A percentile compares a stretch with the other conserved stretches of the same genome.
Evolutionary conservation across 1,140 invertebrate species (phyloP).

Genomic region (Leptestheria dahalacensis): DNA sequence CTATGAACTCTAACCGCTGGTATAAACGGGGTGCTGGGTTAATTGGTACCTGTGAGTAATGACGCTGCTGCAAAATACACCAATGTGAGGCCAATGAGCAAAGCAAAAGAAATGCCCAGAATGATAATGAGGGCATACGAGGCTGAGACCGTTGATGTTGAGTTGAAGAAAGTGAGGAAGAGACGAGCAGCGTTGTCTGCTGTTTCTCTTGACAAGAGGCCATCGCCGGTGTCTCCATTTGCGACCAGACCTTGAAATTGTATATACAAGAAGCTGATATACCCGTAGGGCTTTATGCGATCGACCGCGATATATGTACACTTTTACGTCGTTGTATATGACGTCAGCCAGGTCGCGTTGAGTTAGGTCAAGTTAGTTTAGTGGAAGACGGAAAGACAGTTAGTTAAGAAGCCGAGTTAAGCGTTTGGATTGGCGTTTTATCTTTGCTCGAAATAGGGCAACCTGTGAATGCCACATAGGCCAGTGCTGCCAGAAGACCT

Average conservation of each 20-base stretch:
- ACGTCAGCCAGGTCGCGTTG: not conserved
- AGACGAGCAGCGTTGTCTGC: constrained; percentile 4
- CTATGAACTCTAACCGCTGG: not conserved
- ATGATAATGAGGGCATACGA: constrained; percentile 15
- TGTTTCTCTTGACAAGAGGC: constrained; percentile 1
- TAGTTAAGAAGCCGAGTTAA: not conserved
- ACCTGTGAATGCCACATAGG: constrained; percentile 8
- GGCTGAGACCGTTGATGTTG: constrained; percentile 9
- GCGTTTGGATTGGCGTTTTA: not conserved
- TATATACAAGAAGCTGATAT: not conserved
- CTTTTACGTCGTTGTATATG: too few species aligned
- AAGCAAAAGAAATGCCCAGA: constrained; percentile 13
- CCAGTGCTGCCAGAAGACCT: not conserved
- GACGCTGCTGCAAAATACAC: constrained; percentile 1
- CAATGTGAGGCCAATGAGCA: constrained; percentile 2
- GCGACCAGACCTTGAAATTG: not conserved
- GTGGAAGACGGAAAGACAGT: not conserved
- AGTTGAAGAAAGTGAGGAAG: constrained; percentile 7
- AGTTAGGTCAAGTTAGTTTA: not conserved
- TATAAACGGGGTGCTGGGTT: not conserved
- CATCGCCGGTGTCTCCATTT: not conserved
- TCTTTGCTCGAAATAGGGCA: not conserved
- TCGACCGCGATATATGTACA: not conserved
- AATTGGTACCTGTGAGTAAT: constrained; percentile 10
- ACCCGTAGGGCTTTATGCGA: not conserved